Conservation (phyloP, 2,888 invertebrate species). For the Oscheius sp. region DNA sequence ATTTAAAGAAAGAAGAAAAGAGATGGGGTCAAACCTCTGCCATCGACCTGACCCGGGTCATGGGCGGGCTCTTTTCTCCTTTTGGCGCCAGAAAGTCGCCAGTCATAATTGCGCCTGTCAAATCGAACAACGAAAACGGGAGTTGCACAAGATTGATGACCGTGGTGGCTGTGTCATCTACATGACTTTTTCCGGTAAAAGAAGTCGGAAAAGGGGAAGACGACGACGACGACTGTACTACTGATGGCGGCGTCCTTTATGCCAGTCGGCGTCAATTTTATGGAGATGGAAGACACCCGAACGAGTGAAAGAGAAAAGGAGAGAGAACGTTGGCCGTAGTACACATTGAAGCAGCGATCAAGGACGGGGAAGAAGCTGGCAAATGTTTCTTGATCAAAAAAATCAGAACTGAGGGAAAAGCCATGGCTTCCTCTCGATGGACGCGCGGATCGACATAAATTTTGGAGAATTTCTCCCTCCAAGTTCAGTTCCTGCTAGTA, state of each 20-base stretch:
- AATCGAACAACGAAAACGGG: slow-evolving; percentile 24
- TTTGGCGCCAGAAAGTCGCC: slow-evolving; percentile 28
- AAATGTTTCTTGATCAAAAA: no score
- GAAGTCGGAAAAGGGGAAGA: background rate
- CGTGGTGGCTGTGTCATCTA: background rate
- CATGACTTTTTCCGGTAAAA: background rate
- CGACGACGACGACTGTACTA: background rate
- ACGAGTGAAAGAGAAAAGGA: background rate
- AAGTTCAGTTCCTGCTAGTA: no score
- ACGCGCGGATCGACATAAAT: no score
- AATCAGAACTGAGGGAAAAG: no score
- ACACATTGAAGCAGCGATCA: no score
- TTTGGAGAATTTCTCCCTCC: no score
- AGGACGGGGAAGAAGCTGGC: background rate
- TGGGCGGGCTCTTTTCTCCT: background rate
- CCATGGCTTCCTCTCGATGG: no score
- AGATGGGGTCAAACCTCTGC: slow-evolving; percentile 1
- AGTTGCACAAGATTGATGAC: slow-evolving; percentile 27
- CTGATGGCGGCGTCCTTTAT: background rate
- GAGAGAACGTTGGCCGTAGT: background rate
- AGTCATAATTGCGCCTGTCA: slow-evolving; percentile 13
- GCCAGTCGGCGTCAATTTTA: slow-evolving; percentile 12
- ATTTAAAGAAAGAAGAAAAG: background rate
- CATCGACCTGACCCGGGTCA: background rate
- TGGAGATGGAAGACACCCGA: slow-evolving; percentile 21